A percentile compares a stretch with the other conserved stretches of the same genome.
phyloP scores from a whole-genome alignment of 1,140 invertebrate genomes.

The Ceratina calcarata region DNA sequence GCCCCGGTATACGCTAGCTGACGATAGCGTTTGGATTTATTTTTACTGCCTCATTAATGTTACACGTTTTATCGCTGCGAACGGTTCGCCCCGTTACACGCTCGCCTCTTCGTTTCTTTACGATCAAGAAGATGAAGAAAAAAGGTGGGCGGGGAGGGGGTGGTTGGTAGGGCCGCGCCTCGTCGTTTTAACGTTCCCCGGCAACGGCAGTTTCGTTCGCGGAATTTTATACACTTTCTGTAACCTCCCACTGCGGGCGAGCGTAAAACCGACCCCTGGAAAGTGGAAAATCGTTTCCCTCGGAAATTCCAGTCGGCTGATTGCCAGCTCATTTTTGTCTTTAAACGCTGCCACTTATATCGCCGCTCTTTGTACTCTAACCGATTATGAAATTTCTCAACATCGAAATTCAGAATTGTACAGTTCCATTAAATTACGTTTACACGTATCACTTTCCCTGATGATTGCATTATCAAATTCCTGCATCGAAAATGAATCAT shows the following conservation, averaged over 20 bases:
- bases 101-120: conserved; percentile 65
- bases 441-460: too few species aligned
- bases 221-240: conserved; percentile 41
- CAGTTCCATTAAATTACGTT: too few species aligned
- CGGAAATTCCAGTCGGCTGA: conserved; percentile 4
- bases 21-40: conserved; percentile 74
- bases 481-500: too few species aligned
- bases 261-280: conserved; percentile 27
- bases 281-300: conserved; percentile 19
- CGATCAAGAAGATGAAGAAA: conserved; percentile 58
- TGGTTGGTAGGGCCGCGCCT: conserved; percentile 11
- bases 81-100: conserved; percentile 60
- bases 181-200: conserved; percentile 40
- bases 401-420: too few species aligned
- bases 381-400: too few species aligned
- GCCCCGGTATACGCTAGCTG: conserved; percentile 36
- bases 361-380: too few species aligned
- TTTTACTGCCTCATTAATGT: conserved; percentile 78
- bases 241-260: neutral
- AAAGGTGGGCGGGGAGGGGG: neutral
- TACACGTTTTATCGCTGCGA: conserved; percentile 74
- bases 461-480: too few species aligned
- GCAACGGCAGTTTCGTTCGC: conserved; percentile 20
- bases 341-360: neutral
- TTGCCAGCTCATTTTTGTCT: conserved; percentile 1